These are phyloP conservation scores for Brachionus paranguensis DNA, from an alignment of 1,140 invertebrate genomes.

Conservation along the genomic window DNA sequence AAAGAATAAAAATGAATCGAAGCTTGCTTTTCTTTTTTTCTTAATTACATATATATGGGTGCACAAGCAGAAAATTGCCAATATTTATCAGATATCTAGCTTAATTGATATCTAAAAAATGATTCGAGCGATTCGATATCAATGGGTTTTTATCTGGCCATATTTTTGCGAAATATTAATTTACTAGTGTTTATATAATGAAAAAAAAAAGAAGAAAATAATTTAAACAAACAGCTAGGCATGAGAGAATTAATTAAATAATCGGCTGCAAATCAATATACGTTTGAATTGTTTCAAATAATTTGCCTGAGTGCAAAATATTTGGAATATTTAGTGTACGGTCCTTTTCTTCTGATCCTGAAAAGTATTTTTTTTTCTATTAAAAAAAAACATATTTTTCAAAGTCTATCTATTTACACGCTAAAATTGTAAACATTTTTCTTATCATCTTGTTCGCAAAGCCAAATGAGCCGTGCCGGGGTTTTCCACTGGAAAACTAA, in stretches of 20 bases:
- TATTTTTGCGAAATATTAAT: background rate
- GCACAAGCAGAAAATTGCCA: background rate
- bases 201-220: background rate
- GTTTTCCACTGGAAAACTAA: background rate
- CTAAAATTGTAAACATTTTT: background rate
- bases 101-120: slow-evolving; percentile 3
- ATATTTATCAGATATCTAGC: background rate
- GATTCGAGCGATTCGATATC: background rate
- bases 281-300: background rate
- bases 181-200: slow-evolving; percentile 1
- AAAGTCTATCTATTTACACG: background rate
- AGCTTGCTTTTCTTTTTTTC: background rate
- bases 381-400: background rate
- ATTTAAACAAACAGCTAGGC: background rate
- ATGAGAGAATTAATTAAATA: slow-evolving; percentile 2
- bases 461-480: background rate
- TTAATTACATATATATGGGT: background rate
- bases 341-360: background rate
- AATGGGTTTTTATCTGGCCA: background rate
- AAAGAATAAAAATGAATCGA: background rate
- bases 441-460: background rate
- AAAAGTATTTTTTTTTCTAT: background rate
- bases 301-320: background rate
- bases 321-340: background rate
- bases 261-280: background rate